Evolutionary conservation across 2,113 vertebrate species (phyloP).

Genomic region (Seriola rivoliana): DNA sequence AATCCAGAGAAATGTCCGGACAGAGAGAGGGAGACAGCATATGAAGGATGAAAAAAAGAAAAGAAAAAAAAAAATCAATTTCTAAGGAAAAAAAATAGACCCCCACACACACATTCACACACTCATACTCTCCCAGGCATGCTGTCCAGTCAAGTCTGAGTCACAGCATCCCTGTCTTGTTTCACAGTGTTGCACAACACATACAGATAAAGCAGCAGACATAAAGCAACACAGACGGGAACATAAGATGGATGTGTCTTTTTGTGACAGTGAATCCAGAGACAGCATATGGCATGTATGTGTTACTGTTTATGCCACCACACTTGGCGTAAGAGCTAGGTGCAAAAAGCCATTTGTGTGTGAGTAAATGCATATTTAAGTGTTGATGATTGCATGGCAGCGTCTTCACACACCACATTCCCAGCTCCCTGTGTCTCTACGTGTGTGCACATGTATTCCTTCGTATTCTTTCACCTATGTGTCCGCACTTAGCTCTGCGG

Average conservation of each 20-base stretch:
- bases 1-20: conserved; percentile 20
- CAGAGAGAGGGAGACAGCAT: neutral
- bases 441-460: conserved; percentile 10
- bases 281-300: neutral
- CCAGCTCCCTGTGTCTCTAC: neutral
- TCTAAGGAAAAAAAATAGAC: conserved; percentile 22
- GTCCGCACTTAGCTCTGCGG: conserved; percentile 17
- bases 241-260: neutral
- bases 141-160: conserved; percentile 38
- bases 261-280: conserved; percentile 13
- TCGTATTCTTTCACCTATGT: conserved; percentile 1
- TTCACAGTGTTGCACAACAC: conserved; percentile 32
- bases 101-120: too few species aligned
- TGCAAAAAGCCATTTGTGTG: conserved; percentile 3
- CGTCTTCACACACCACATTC: conserved; percentile 5
- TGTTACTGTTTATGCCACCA: conserved; percentile 11
- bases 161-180: conserved; percentile 42
- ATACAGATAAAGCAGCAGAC: conserved; percentile 24
- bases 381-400: neutral
- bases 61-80: conserved; percentile 40
- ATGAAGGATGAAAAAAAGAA: neutral
- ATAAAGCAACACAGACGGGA: conserved; percentile 22
- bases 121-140: conserved; percentile 1
- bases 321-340: neutral
- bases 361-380: neutral